phyloP scores from a whole-genome alignment of 2,888 invertebrate species.

The Dicyrtomina minuta region DNA sequence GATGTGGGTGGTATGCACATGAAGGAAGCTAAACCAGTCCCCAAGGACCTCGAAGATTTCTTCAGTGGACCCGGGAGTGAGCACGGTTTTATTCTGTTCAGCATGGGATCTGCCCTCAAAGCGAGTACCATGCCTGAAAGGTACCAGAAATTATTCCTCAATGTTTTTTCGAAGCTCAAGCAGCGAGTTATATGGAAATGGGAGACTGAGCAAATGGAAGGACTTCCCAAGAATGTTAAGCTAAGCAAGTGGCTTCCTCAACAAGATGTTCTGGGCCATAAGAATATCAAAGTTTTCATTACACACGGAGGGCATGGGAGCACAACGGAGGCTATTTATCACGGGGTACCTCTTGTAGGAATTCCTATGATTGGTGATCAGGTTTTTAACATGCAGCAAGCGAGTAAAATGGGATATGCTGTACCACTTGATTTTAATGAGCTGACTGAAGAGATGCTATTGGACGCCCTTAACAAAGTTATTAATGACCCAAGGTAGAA shows the following conservation, averaged over 20 bases:
- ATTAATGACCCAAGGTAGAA: slow-evolving; percentile 36
- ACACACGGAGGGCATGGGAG: slow-evolving; percentile 70
- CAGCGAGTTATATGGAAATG: slow-evolving; percentile 84
- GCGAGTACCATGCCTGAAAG: slow-evolving; percentile 78
- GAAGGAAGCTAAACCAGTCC: slow-evolving; percentile 68
- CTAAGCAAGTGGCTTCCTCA: too few species aligned
- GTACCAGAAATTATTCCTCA: too few species aligned
- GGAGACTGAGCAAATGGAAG: slow-evolving; percentile 65
- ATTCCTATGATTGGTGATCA: slow-evolving; percentile 62
- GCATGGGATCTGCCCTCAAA: slow-evolving; percentile 81
- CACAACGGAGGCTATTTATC: slow-evolving; percentile 64
- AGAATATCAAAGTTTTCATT: slow-evolving; percentile 64
- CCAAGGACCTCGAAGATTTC: slow-evolving; percentile 53
- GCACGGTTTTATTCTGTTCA: slow-evolving; percentile 80
- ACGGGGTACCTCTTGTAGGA: slow-evolving; percentile 64
- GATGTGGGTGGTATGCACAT: slow-evolving; percentile 59
- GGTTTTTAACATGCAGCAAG: slow-evolving; percentile 61
- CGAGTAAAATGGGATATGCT: slow-evolving; percentile 61
- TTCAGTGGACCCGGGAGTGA: too few species aligned
- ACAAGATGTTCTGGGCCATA: slow-evolving; percentile 68
- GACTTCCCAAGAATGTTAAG: slow-evolving; percentile 65
- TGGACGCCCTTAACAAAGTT: slow-evolving; percentile 24
- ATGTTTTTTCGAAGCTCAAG: slow-evolving; percentile 72
- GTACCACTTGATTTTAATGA: slow-evolving; percentile 37
- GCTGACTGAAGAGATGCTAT: slow-evolving; percentile 36